Conservation (phyloP, 2,797 vertebrate genomes). For the Sebastes reedi region DNA sequence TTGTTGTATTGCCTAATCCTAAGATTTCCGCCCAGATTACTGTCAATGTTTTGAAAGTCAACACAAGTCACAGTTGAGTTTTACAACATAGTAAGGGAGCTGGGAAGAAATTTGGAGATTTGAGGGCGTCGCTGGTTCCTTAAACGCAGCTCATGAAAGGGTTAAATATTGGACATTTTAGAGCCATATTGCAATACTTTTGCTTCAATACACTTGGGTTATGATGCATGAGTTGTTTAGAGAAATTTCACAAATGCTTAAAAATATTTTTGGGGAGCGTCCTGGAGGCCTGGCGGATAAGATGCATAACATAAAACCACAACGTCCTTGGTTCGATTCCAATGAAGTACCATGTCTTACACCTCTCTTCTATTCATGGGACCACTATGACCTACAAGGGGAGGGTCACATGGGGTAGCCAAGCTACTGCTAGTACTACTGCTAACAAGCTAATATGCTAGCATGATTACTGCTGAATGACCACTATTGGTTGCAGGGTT, state of each 20-base stretch:
- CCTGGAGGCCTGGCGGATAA: not conserved
- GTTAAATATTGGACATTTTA: not conserved
- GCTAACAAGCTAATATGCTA: not conserved
- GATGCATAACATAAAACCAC: not conserved
- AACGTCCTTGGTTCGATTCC: not conserved
- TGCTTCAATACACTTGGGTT: not conserved
- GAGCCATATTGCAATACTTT: not conserved
- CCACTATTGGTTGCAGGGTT: not conserved
- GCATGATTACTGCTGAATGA: not conserved
- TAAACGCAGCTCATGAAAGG: not conserved
- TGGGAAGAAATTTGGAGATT: not conserved
- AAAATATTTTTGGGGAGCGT: not conserved
- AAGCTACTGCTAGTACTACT: not conserved
- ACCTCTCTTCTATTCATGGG: not conserved
- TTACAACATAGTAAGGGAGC: not conserved
- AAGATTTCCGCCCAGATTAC: not conserved
- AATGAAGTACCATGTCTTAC: not conserved
- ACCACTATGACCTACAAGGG: not conserved
- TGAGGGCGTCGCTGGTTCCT: not conserved
- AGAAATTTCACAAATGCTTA: not conserved
- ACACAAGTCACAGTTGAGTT: not conserved
- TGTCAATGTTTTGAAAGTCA: constrained; percentile 1
- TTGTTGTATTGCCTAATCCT: not conserved
- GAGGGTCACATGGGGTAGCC: not conserved
- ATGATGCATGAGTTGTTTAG: not conserved